Evolutionary conservation across 1,140 invertebrate species (phyloP), one percentile per base, ranked within the genome.

Genomic region (Anastatus disparis): DNA sequence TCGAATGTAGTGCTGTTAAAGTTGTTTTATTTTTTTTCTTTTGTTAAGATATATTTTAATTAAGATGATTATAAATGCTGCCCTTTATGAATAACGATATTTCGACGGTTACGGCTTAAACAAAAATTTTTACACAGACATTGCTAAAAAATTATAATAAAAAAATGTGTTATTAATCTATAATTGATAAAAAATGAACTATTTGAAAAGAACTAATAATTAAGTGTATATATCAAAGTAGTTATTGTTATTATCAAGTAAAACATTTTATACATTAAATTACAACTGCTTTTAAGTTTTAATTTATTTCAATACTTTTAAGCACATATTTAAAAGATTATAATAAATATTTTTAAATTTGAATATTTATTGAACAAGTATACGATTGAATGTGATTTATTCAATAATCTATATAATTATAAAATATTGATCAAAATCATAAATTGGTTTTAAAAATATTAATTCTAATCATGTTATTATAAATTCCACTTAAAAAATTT

Each of bases 51-150:
- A 35, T 53, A 38, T 46, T 69, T 55, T 62, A 27, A 61, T 61
- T 52, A 29, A 17, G 17, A 48, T 4, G 42, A 31, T 62, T 69
- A 15, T 46, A 50, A 63, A 61, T 15, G 17, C 26, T 55, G 48
- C 38, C 59, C 67, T 24, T 12, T 40, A 40, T 29, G 50, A 61
- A 40, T 29, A 62, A 35, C 1, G 22, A 15, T 44, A 20, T 62
- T 26, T 53, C 20, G 0, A 55, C 15, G 55, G 29, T 44, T 55
- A 70, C 59, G 59, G 67, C 67, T 62, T 55, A 15, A 59, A 55
- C 38, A 70, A 70, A 63, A 55, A 70, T 70, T 53, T 69, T 52
- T 70, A 70, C 20, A 46, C 52, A 20, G 46, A 62, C 22, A 31
- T 22, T 58, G 42, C 12, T 52, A 12, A 68, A 20, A 38, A 22